Evolutionary conservation across 2,113 vertebrate genomes (phyloP), one percentile per base, ranked within the genome.

Genomic region (Paraplagusia blochii): DNA sequence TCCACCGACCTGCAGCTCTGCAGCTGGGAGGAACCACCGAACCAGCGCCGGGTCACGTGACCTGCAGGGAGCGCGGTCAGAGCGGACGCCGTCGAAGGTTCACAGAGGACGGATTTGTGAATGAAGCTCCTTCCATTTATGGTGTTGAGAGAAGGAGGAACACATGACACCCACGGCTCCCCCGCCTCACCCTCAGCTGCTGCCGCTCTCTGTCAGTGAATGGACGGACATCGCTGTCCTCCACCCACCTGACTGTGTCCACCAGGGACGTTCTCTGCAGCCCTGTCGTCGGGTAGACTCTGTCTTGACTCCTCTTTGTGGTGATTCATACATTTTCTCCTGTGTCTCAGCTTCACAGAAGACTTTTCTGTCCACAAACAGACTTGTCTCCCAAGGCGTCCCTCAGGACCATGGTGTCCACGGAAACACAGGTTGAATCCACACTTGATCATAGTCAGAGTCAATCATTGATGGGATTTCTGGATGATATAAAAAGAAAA

Each of bases 121-220:
- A 89, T 89, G 81, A 81, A 81, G 45, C 51, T 43, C 66, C 38
- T 75, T 77, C 82, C 75, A 72, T 81, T 80, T 85, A 81, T 80
- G 76, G 79, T 78, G 74, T 50, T 78, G 17, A 50, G 43, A 42
- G 61, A 22, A 76, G 55, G 66, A 66, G 66, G 79, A 83, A 72
- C 60, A 48, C 19, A 1, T 33, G 49, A 70, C 43, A 54, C 50
- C 22, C 7, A 66, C 58, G 60, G 76, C 73, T 81, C 84, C 72
- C 69, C 62, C 73, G 58, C 33, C 50, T 53, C 8, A 46, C 48
- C 58, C 72, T 74, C 69, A 77, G 44, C 66, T 60, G 58, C 29
- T 49, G 3, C 8, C 5, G 38, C 12, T 58, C 16, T 60, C 51
- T 54, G 51, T 77, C 66, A 71, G 48, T 79, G 77, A 60, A 34